Percentiles rank a stretch among this genome's conserved stretches.
Evolutionary conservation across 2,888 invertebrate species (phyloP).

Genomic region (Biston betularia): DNA sequence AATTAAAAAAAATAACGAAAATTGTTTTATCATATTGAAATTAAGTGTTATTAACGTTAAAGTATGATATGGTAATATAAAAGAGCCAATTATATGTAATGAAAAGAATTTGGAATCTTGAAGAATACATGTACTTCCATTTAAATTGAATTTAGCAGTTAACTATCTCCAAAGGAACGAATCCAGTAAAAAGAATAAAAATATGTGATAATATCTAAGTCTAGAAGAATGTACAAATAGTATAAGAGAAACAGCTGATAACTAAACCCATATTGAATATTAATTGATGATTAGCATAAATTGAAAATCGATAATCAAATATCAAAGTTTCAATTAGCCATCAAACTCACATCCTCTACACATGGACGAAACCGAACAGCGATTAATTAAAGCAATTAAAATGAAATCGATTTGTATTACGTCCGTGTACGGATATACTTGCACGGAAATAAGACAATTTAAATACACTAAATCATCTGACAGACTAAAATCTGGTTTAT

Average conservation of each 20-base stretch:
- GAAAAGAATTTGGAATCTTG: not conserved
- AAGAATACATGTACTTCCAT: not conserved
- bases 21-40: not conserved
- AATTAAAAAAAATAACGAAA: slow-evolving; percentile 1
- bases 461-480: slow-evolving; percentile 25
- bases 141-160: too few species aligned
- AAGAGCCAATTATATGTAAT: too few species aligned
- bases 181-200: not conserved
- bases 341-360: slow-evolving; percentile 28
- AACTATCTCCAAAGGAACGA: not conserved
- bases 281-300: slow-evolving; percentile 16
- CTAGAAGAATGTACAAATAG: not conserved
- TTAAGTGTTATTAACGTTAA: not conserved
- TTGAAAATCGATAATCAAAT: slow-evolving; percentile 25
- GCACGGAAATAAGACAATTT: slow-evolving; percentile 45
- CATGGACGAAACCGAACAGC: slow-evolving; percentile 24
- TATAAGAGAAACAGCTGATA: slow-evolving; percentile 1
- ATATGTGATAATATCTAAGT: not conserved
- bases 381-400: slow-evolving; percentile 39
- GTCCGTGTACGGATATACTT: not conserved
- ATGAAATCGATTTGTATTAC: slow-evolving; percentile 20
- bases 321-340: slow-evolving; percentile 26
- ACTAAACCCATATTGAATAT: not conserved
- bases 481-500: slow-evolving; percentile 9
- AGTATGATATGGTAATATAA: too few species aligned